Percentiles rank a stretch among this genome's conserved stretches.
Conservation (phyloP, 2,113 vertebrate species). For the Cheirogaleus medius region DNA sequence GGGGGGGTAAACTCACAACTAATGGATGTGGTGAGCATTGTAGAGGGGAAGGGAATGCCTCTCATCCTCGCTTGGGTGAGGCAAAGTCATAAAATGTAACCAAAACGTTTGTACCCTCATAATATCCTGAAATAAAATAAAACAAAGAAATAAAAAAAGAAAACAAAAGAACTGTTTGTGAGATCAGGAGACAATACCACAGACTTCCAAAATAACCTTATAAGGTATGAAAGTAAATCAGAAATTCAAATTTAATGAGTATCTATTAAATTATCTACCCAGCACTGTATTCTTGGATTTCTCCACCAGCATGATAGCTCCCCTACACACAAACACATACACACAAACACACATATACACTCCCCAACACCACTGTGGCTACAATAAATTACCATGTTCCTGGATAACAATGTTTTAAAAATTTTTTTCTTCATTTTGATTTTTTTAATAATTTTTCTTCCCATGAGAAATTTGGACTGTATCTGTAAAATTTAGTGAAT, state of each 20-base stretch:
- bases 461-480: not conserved
- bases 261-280: not conserved
- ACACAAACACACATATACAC: not conserved
- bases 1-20: no score
- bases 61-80: no score
- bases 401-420: not conserved
- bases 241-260: not conserved
- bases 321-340: not conserved
- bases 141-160: no score
- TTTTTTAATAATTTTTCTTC: not conserved
- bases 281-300: not conserved
- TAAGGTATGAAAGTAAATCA: not conserved
- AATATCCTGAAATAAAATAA: no score
- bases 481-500: slow-evolving; percentile 17
- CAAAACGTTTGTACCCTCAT: no score
- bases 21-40: no score
- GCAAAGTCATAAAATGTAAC: no score
- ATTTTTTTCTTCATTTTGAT: not conserved
- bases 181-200: not conserved
- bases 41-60: no score
- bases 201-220: not conserved
- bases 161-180: not conserved
- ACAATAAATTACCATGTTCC: not conserved
- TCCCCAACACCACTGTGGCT: not conserved
- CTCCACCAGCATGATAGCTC: not conserved